Base-by-base conservation (phyloP, 2,797 vertebrate species). In the Cossypha dichroa region DNA sequence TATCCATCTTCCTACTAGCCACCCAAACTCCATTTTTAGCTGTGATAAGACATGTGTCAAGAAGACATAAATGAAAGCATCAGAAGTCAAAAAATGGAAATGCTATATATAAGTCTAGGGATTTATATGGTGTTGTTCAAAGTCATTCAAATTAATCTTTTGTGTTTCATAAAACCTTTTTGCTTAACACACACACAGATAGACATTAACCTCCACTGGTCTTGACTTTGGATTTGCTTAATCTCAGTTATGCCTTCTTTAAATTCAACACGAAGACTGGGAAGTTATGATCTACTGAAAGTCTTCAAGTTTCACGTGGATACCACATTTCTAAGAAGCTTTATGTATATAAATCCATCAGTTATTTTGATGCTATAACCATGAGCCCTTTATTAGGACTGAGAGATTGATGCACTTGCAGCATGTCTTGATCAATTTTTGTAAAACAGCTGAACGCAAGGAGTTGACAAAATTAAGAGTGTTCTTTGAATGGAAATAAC, bases 221-320 rank as follows among this genome's bases (percentile, higher is more conserved):
- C 34, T n/a, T 72, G 58, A n/a, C 11, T 81, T 62, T 31, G 17
- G 15, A 8, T 84, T 84, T 75, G 28, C 13, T 62, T 80, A 41
- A 49, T 67, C 25, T 80, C 58, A 64, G 20, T 76, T 75, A 55
- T 23, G 12, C 6, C 13, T 72, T 84, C 49, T 78, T n/a, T 31
- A 48, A 59, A 0, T 45, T 83, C 18, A 78, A 8, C 38, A 64
- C 0, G 0, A 85, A 78, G 14, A 17, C 21, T 56, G 9, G 10
- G 15, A 81, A 22, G 26, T 68, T 78, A 25, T 31, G 10, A 81
- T 40, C 31, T 70, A 4, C 41, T 60, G 29, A 64, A 92, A 77
- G 19, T 3, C 11, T 69, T 88, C 36, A 51, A 36, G 16, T 56
- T 70, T 74, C n/a, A 86, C 6, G 0, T 8, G 29, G 28, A 36